Percentiles rank a stretch among this genome's conserved stretches.
Conservation (phyloP, 2,888 invertebrate genomes). For the Imbricaverruca yamaguchii region DNA sequence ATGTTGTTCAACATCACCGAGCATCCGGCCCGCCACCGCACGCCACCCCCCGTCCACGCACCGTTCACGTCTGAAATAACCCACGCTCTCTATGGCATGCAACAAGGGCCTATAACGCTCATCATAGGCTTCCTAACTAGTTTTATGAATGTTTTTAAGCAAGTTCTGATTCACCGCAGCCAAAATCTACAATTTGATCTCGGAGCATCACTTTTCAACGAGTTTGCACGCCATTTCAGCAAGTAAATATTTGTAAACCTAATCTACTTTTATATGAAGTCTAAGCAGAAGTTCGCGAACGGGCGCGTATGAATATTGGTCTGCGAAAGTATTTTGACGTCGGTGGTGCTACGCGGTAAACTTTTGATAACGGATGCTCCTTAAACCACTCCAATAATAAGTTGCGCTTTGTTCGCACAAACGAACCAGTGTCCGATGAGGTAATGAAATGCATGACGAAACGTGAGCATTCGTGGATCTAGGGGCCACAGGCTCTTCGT, state of each 20-base stretch:
- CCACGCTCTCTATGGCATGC: neutral
- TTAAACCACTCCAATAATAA: no score
- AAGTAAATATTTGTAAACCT: neutral
- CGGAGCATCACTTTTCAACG: neutral
- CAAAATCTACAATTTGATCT: neutral
- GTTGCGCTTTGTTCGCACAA: no score
- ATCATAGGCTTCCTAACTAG: neutral
- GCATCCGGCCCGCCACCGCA: neutral
- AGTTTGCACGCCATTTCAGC: neutral
- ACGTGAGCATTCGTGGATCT: no score
- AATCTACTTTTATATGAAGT: neutral
- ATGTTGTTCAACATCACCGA: neutral
- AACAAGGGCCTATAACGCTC: neutral
- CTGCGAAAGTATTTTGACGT: no score
- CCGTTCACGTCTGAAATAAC: slow-evolving; percentile 9
- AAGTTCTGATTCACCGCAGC: neutral
- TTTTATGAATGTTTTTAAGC: neutral
- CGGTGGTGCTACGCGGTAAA: no score
- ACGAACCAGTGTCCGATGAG: no score
- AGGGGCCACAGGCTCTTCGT: no score
- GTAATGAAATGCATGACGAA: no score
- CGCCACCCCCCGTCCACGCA: neutral
- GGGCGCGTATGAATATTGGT: neutral
- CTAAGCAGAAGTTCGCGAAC: neutral
- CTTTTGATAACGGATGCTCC: no score